These are phyloP conservation scores for Cyclargus thomasi DNA, from an alignment of 1,140 invertebrate species.

Conservation along the genomic window DNA sequence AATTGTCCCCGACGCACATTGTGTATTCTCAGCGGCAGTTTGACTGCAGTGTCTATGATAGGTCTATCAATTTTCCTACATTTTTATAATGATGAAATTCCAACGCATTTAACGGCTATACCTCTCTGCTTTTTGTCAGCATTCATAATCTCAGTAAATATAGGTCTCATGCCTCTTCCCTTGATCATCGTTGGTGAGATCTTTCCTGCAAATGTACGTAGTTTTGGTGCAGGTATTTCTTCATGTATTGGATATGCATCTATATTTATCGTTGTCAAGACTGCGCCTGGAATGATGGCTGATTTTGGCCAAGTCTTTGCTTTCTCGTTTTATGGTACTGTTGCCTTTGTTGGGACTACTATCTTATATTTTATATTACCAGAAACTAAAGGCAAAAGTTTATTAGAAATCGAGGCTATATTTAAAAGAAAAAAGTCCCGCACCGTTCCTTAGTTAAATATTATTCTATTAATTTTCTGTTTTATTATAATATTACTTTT, in stretches of 20 bases:
- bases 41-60: constrained; percentile 3
- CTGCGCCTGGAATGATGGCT: constrained; percentile 1
- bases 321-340: constrained; percentile 10
- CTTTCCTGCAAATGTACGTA: constrained; percentile 5
- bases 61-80: constrained; percentile 1
- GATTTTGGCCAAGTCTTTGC: constrained; percentile 8
- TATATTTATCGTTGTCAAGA: constrained; percentile 5
- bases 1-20: constrained; percentile 10
- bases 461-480: background rate
- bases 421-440: background rate
- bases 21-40: constrained; percentile 4
- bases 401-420: background rate
- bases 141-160: constrained; percentile 6
- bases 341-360: constrained; percentile 4
- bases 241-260: constrained; percentile 1
- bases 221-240: constrained; percentile 2
- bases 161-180: background rate
- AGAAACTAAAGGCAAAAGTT: constrained; percentile 9
- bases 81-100: background rate
- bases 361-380: constrained; percentile 1
- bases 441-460: background rate
- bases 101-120: background rate
- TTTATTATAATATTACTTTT: background rate
- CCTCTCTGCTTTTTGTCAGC: constrained; percentile 11
- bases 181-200: constrained; percentile 5